phyloP scores from a whole-genome alignment of 2,113 vertebrate genomes.

The Phyllostomus discolor region DNA sequence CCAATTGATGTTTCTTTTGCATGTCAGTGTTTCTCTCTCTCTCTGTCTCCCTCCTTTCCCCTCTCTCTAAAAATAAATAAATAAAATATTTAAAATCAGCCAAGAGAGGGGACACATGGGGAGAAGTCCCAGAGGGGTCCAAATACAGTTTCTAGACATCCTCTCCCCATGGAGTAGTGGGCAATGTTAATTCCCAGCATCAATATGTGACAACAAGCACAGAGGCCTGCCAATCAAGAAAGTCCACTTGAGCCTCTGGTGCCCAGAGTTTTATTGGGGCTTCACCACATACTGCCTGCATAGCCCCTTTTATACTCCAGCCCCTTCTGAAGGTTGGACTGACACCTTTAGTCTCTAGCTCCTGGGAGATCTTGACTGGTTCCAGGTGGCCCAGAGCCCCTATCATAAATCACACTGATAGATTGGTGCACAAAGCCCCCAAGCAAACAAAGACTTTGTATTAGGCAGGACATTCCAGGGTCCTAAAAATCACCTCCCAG shows the following conservation, averaged over 20 bases:
- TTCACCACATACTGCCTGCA: accelerated
- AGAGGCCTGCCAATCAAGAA: no score
- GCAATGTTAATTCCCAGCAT: not conserved
- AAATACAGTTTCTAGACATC: not conserved
- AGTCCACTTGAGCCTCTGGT: not conserved
- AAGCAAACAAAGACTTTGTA: not conserved
- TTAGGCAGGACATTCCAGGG: not conserved
- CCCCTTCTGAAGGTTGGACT: not conserved
- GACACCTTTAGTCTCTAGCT: not conserved
- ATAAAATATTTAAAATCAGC: no score
- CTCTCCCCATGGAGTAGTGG: not conserved
- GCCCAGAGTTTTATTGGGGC: no score
- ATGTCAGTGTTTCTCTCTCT: no score
- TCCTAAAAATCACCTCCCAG: not conserved
- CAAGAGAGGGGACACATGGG: not conserved
- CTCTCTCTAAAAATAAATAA: no score
- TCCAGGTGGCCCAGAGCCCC: not conserved
- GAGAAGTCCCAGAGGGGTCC: not conserved
- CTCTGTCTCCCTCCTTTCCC: no score
- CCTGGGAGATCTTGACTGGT: not conserved
- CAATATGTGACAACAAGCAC: not conserved
- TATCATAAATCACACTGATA: not conserved
- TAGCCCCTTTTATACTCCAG: not conserved
- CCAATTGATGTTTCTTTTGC: no score
- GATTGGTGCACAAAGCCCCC: not conserved